A percentile compares a stretch with the other conserved stretches of the same genome.
Conservation (phyloP, 2,888 invertebrate genomes). For the Drosophila pseudotalamancana region DNA sequence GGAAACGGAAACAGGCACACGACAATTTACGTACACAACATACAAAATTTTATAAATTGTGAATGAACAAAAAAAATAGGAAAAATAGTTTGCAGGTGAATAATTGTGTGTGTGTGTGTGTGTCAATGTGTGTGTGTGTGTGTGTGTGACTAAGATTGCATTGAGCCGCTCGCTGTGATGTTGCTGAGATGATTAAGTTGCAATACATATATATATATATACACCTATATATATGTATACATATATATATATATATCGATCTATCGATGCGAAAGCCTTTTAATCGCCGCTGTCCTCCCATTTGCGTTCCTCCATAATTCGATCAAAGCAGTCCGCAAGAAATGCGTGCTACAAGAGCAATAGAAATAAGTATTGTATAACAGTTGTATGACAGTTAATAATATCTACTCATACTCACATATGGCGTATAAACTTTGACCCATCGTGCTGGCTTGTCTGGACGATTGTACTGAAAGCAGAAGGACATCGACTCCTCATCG, state of each 20-base stretch:
- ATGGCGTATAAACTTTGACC: constrained; percentile 94
- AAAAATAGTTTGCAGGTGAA: constrained; percentile 10
- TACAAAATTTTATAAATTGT: background rate
- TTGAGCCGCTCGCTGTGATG: constrained; percentile 41
- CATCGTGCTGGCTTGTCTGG: constrained; percentile 91
- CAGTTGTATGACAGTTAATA: background rate
- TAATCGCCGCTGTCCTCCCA: constrained; percentile 94
- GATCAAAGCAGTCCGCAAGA: constrained; percentile 94
- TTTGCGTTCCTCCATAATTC: constrained; percentile 96
- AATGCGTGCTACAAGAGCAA: constrained; percentile 79
- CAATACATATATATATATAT: constrained; percentile 8
- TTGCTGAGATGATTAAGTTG: constrained; percentile 39
- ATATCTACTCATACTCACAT: constrained; percentile 88
- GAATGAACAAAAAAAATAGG: constrained; percentile 1
- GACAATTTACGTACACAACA: constrained; percentile 18
- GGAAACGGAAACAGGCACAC: constrained; percentile 3
- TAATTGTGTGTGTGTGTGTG: constrained; percentile 15
- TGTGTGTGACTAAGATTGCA: constrained; percentile 38
- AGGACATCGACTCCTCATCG: constrained; percentile 96
- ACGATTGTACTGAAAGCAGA: constrained; percentile 93
- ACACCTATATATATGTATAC: background rate
- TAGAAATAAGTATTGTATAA: no score
- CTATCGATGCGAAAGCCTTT: constrained; percentile 55
- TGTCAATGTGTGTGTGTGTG: constrained; percentile 26
- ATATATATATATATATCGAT: constrained; percentile 1